Conservation (phyloP, 2,113 vertebrate genomes). For the Archilochus colubris region DNA sequence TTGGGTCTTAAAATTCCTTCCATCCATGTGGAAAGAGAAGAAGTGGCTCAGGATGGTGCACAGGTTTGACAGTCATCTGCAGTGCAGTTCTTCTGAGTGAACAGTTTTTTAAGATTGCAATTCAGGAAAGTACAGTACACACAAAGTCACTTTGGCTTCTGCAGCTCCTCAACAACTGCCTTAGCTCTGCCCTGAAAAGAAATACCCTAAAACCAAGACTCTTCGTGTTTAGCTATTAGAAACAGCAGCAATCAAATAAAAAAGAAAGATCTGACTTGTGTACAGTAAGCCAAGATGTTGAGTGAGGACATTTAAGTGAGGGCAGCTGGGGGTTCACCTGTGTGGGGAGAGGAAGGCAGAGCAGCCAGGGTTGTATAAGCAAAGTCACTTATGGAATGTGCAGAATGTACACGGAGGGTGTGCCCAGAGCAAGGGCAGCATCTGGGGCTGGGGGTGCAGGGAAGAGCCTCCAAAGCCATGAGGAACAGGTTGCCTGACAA, state of each 20-base stretch:
- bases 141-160: not conserved
- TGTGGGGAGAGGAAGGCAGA: not conserved
- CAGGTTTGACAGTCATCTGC: not conserved
- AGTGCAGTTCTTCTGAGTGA: not conserved
- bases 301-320: not conserved
- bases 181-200: not conserved
- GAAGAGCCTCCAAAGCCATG: not conserved
- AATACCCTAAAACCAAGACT: not conserved
- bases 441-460: not conserved
- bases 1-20: not conserved
- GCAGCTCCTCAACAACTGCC: not conserved
- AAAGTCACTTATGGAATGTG: slow-evolving; percentile 62
- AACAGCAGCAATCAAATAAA: not conserved
- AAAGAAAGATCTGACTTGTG: not conserved
- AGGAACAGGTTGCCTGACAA: not conserved
- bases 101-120: not conserved
- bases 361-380: slow-evolving; percentile 64
- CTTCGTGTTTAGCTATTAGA: rapidly evolving
- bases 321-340: slow-evolving; percentile 12
- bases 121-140: not conserved
- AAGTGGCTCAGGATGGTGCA: not conserved
- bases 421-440: not conserved
- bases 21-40: not conserved
- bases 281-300: not conserved
- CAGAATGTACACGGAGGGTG: slow-evolving; percentile 63